A percentile compares a stretch with the other conserved stretches of the same genome.
Conservation (phyloP, 53 echinoderm and acorn worm species). For the Hippasteria phrygiana region DNA sequence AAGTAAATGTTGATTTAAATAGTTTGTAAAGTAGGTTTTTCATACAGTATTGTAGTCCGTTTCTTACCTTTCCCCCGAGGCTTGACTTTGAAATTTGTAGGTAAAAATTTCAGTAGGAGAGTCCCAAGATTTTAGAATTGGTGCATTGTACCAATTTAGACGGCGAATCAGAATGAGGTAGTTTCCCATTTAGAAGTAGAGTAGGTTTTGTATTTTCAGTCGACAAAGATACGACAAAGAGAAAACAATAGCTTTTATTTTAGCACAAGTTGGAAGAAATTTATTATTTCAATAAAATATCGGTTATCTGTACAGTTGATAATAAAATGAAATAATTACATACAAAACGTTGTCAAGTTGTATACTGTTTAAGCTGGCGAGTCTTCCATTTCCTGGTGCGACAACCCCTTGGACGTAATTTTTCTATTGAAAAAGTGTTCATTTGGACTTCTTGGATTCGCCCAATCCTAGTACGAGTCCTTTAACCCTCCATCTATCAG, state of each 20-base stretch:
- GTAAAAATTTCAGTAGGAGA: not conserved
- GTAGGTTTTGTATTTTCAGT: too few species aligned
- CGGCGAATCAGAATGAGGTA: not conserved
- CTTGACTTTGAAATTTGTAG: not conserved
- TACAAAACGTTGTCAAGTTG: too few species aligned
- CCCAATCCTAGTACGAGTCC: too few species aligned
- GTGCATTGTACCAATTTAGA: too few species aligned
- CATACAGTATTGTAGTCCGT: not conserved
- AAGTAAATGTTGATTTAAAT: not conserved
- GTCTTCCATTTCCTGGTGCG: too few species aligned
- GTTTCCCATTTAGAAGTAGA: not conserved
- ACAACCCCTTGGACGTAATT: too few species aligned
- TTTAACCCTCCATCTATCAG: too few species aligned
- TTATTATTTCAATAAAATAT: slow-evolving; percentile 43
- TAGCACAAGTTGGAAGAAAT: slow-evolving; percentile 14
- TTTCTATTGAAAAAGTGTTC: too few species aligned
- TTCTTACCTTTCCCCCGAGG: not conserved
- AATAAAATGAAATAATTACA: slow-evolving; percentile 46
- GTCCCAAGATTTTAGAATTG: too few species aligned
- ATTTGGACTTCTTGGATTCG: too few species aligned
- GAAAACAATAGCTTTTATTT: slow-evolving; percentile 24
- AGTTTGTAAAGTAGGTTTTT: not conserved
- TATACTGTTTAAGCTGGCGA: too few species aligned
- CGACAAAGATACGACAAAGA: not conserved
- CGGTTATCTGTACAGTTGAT: slow-evolving; percentile 54